Conservation (phyloP, 2,113 vertebrate genomes). For the Numenius arquata region DNA sequence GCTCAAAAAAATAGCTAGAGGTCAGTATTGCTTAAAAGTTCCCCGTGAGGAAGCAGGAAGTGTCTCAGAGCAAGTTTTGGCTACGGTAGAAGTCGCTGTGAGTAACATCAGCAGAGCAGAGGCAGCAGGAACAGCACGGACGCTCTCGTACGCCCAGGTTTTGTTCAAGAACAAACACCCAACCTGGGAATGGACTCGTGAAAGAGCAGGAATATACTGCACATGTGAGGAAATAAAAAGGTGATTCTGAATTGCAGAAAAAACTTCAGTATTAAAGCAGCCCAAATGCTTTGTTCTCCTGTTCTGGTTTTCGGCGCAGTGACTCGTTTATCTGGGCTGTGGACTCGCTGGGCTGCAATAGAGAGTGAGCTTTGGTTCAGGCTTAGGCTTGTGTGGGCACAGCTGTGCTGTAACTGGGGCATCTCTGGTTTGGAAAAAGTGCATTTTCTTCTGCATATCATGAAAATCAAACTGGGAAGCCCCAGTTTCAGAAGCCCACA, state of each 20-base stretch:
- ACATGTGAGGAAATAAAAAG: background rate
- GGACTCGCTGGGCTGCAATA: background rate
- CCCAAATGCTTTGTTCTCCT: background rate
- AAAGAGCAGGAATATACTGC: background rate
- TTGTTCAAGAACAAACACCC: background rate
- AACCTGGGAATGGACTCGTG: background rate
- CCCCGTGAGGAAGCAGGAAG: background rate
- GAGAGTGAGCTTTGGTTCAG: background rate
- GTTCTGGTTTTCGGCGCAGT: background rate
- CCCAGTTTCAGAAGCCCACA: fast-evolving
- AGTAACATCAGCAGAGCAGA: background rate
- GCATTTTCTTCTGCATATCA: background rate
- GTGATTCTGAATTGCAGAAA: background rate
- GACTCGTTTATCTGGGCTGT: background rate
- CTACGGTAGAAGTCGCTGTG: background rate
- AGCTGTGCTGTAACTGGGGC: background rate
- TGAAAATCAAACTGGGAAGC: background rate
- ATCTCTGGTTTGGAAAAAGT: background rate
- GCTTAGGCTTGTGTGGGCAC: background rate
- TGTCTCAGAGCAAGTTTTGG: background rate
- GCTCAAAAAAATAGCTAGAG: conserved; percentile 5
- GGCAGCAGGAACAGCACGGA: background rate
- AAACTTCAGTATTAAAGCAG: background rate
- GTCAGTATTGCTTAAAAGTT: conserved; percentile 33
- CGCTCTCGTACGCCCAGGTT: background rate